Percentiles rank a stretch among this genome's conserved stretches.
phyloP scores from a whole-genome alignment of 2,888 invertebrate genomes.

The Fabriciana adippe region DNA sequence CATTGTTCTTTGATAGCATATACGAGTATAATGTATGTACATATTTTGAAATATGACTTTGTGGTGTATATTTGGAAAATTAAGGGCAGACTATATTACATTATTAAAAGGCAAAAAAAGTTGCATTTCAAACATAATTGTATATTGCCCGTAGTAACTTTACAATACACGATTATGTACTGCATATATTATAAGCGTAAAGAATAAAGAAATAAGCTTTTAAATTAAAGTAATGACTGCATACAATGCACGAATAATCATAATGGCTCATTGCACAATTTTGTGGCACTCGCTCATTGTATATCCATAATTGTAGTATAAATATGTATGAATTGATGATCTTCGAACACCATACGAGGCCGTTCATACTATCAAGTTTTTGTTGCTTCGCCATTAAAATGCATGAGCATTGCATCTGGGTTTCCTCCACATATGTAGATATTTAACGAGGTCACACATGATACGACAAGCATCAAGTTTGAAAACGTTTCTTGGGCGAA shows the following conservation, averaged over 20 bases:
- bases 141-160: neutral
- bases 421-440: conserved; percentile 36
- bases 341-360: conserved; percentile 61
- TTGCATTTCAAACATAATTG: too few species aligned
- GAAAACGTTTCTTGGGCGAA: conserved; percentile 21
- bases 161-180: conserved; percentile 3
- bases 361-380: conserved; percentile 71
- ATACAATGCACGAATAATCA: conserved; percentile 37
- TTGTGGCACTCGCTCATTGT: conserved; percentile 71
- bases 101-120: too few species aligned
- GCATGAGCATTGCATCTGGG: conserved; percentile 49
- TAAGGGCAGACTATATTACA: too few species aligned
- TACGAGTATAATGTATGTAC: too few species aligned
- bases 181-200: neutral
- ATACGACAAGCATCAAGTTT: conserved; percentile 23
- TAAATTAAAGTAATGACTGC: conserved; percentile 22
- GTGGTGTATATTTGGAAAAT: too few species aligned
- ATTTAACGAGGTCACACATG: conserved; percentile 31
- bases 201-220: conserved; percentile 21
- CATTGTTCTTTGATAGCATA: too few species aligned
- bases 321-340: conserved; percentile 74
- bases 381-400: conserved; percentile 69
- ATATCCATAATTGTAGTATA: conserved; percentile 73
- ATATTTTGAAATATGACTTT: too few species aligned
- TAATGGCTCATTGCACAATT: conserved; percentile 53